Base-by-base conservation (phyloP, 1,140 invertebrate species). In the Lycorma delicatula region DNA sequence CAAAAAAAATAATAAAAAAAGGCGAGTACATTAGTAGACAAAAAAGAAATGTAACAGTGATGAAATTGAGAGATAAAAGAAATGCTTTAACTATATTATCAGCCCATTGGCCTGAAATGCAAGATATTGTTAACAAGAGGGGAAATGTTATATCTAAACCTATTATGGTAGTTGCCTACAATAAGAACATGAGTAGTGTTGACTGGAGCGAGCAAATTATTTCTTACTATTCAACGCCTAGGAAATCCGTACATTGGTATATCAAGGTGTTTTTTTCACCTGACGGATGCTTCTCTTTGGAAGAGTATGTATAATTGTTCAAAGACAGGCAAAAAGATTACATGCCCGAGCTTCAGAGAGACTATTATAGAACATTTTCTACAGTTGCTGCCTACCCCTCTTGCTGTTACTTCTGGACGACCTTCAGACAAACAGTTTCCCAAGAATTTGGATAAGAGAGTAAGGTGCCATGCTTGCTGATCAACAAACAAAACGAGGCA, bases 51-150 rank as follows among this genome's bases (percentile, higher is more conserved):
- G 58, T 60, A 31, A 58, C 52, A 53, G 58, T 66, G 9, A 60
- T 66, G 60, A 60, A 62, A 63, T 68, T 60, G 62, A 55, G 64
- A 57, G 64, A 68, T 28, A 67, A 67, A 55, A 49, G 61, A 58
- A 59, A 66, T 27, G 63, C 67, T 12, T 20, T 63, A 11, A 64
- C 48, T 16, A 54, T 67, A 46, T 60, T 57, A 23, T 67, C 64
- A 27, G 63, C 60, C 23, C 63, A 68, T 60, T 38, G 25, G 29
- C 56, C 60, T 51, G 48, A 61, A 60, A 66, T 64, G 53, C 57
- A 58, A 41, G 56, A 64, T n/a, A 59, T 65, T 1, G n/a, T 28
- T 29, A 64, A 61, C 48, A 55, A 59, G 23, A 54, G 58, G 38
- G 52, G 50, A 50, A 44, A 59, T 58, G 26, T 53, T 20, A 58